Percentiles rank a stretch among this genome's conserved stretches.
phyloP scores from a whole-genome alignment of 2,888 invertebrate genomes.

The Brenthis daphne region DNA sequence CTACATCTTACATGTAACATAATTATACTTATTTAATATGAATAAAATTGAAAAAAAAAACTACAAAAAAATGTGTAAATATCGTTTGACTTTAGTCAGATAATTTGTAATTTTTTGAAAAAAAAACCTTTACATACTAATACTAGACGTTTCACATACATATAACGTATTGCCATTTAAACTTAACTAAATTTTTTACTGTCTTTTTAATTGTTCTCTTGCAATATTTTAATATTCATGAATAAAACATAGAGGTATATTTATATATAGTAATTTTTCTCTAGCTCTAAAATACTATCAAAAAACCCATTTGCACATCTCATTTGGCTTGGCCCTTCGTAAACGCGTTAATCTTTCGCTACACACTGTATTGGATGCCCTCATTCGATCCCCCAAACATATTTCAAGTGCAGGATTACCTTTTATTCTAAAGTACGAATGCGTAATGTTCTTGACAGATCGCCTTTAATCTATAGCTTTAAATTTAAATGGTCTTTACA shows the following conservation, averaged over 20 bases:
- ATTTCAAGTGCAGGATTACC: slow-evolving; percentile 79
- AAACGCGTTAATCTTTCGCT: slow-evolving; percentile 59
- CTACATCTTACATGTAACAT: too few relatives aligned
- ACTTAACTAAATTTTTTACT: too few relatives aligned
- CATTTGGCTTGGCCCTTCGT: slow-evolving; percentile 48
- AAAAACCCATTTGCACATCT: slow-evolving; percentile 32
- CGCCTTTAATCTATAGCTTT: slow-evolving; percentile 69
- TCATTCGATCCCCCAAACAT: slow-evolving; percentile 62
- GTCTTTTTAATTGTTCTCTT: too few relatives aligned
- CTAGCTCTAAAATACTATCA: not conserved
- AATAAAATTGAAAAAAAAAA: not conserved
- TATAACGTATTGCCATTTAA: too few relatives aligned
- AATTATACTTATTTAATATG: too few relatives aligned
- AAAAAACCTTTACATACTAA: not conserved
- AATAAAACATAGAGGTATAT: not conserved
- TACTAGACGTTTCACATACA: too few relatives aligned
- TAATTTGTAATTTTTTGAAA: not conserved
- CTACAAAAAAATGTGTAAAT: too few relatives aligned
- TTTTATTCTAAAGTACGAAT: slow-evolving; percentile 73
- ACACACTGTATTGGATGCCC: slow-evolving; percentile 60
- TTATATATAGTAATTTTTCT: not conserved
- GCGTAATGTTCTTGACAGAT: slow-evolving; percentile 73
- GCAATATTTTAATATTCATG: too few relatives aligned
- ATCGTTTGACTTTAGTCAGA: too few relatives aligned
- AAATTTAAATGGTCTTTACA: slow-evolving; percentile 67